Evolutionary conservation across 2,797 vertebrate species (phyloP).

Genomic region (Anas capensis): DNA sequence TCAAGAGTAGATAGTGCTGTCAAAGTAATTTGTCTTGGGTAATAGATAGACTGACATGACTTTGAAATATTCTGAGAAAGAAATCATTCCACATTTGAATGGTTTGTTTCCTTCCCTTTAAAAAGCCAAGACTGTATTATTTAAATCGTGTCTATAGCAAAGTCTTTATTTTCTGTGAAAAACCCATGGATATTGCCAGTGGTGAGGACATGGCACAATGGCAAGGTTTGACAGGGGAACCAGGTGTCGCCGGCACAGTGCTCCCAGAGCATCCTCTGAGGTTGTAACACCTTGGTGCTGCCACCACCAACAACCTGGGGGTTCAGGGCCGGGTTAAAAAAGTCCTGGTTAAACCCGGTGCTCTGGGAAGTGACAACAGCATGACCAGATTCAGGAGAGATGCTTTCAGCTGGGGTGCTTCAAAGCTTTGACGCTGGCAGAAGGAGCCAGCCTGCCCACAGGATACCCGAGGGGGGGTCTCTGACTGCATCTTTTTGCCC

Average conservation of each 20-base stretch:
- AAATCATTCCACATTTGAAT: conserved; percentile 57
- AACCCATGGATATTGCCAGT: neutral
- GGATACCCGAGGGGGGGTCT: no score
- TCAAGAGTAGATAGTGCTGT: conserved; percentile 76
- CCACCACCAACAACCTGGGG: neutral
- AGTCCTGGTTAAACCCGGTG: neutral
- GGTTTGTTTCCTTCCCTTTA: conserved; percentile 59
- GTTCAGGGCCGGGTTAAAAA: neutral
- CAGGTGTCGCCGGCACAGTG: accelerated
- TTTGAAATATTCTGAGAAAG: conserved; percentile 72
- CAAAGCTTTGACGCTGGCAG: accelerated
- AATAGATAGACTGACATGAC: conserved; percentile 70
- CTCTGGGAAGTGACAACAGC: neutral
- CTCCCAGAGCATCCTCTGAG: neutral
- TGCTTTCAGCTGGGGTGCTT: neutral
- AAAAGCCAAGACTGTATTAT: conserved; percentile 9
- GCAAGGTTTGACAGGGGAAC: neutral
- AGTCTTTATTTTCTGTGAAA: conserved; percentile 46
- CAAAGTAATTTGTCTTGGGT: conserved; percentile 77
- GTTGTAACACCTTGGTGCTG: accelerated
- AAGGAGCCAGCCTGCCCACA: no score
- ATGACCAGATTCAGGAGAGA: neutral
- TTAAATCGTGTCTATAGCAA: neutral
- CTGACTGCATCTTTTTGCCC: neutral
- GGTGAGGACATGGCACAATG: neutral